These are phyloP conservation scores for Euwallacea similis DNA, from an alignment of 1,140 invertebrate species.

Conservation along the genomic window DNA sequence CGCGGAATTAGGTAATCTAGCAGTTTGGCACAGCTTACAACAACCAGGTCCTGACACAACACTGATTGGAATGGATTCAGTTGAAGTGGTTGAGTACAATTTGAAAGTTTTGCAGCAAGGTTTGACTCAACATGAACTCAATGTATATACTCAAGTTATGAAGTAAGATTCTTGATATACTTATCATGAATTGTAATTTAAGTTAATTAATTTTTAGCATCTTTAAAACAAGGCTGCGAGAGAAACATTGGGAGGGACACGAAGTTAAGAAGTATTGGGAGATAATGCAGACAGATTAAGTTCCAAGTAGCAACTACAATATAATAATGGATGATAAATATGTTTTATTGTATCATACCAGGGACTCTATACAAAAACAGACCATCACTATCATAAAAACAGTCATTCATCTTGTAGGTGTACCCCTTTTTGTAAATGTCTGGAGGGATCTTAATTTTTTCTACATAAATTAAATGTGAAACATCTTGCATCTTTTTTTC, in stretches of 20 bases:
- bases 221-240: conserved; percentile 48
- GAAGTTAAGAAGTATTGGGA: conserved; percentile 51
- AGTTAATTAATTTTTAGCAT: conserved; percentile 50
- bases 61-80: conserved; percentile 70
- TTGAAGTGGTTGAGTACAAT: conserved; percentile 62
- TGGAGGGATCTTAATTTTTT: conserved; percentile 67
- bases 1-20: conserved; percentile 71
- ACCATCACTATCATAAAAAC: conserved; percentile 76
- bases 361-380: conserved; percentile 74
- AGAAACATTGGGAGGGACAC: conserved; percentile 58
- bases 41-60: conserved; percentile 64
- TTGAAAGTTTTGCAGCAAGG: conserved; percentile 62
- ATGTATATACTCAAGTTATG: conserved; percentile 59
- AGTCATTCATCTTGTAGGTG: conserved; percentile 72
- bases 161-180: conserved; percentile 19
- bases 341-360: conserved; percentile 55
- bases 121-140: conserved; percentile 63
- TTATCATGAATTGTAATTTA: conserved; percentile 27
- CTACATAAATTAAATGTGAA: conserved; percentile 56
- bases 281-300: too few relatives aligned
- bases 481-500: conserved; percentile 40
- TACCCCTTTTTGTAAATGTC: conserved; percentile 61
- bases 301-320: too few relatives aligned
- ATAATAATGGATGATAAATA: too few relatives aligned
- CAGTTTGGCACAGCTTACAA: conserved; percentile 67